phyloP scores from a whole-genome alignment of 2,113 vertebrate genomes.

The Osmerus eperlanus region DNA sequence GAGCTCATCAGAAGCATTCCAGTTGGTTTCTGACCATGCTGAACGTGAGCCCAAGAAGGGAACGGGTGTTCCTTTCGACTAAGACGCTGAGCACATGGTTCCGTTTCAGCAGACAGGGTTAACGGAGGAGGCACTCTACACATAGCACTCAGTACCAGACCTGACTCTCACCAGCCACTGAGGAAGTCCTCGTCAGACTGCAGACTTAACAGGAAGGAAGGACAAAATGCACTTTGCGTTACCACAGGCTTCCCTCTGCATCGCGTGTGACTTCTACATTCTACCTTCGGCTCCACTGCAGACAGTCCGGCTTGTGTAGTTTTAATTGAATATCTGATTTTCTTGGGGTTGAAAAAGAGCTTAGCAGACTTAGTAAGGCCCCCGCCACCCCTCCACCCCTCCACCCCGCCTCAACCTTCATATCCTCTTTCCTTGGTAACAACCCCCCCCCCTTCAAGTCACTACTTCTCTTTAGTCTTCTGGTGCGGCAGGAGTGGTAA shows the following conservation, averaged over 20 bases:
- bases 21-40: too few species aligned
- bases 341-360: slow-evolving; percentile 10
- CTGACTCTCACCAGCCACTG: slow-evolving; percentile 25
- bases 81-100: neutral
- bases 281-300: neutral
- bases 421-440: slow-evolving; percentile 53
- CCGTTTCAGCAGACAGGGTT: neutral
- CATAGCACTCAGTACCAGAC: neutral
- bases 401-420: slow-evolving; percentile 11
- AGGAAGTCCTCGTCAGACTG: slow-evolving; percentile 61
- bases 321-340: slow-evolving; percentile 16
- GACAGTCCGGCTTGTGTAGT: too few species aligned
- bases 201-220: slow-evolving; percentile 69
- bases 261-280: slow-evolving; percentile 33
- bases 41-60: too few species aligned
- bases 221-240: slow-evolving; percentile 14
- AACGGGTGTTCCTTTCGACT: neutral
- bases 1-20: neutral
- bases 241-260: neutral
- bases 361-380: slow-evolving; percentile 35
- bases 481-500: slow-evolving; percentile 40
- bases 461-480: slow-evolving; percentile 48
- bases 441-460: slow-evolving; percentile 29
- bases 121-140: neutral
- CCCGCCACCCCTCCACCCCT: neutral